Evolutionary conservation across 2,113 vertebrate species (phyloP).

Genomic region (Polypterus senegalus): DNA sequence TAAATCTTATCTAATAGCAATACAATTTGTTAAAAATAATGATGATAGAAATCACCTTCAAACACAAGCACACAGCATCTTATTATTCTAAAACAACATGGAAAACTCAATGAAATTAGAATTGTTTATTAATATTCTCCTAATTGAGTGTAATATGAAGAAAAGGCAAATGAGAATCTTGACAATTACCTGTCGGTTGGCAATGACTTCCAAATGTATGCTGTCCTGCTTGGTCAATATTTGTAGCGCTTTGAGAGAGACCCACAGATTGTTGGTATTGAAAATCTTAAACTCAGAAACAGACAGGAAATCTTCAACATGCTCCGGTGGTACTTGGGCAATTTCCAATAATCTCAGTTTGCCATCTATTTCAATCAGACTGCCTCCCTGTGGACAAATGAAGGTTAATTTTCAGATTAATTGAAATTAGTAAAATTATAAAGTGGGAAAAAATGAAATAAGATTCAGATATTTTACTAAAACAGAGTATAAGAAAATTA

Average conservation of each 20-base stretch:
- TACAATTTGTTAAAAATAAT: no score
- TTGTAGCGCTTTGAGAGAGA: constrained; percentile 2
- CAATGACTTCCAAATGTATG: constrained; percentile 10
- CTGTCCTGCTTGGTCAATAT: not conserved
- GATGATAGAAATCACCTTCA: no score
- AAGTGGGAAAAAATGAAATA: not conserved
- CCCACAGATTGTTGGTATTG: constrained; percentile 12
- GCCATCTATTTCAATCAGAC: constrained; percentile 6
- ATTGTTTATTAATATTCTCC: no score
- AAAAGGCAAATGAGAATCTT: no score
- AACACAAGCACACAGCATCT: no score
- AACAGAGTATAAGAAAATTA: no score
- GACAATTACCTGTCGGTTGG: constrained; percentile 1
- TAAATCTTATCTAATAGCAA: no score
- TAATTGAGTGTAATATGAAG: no score
- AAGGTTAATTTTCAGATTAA: not conserved
- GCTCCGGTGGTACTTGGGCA: constrained; percentile 4
- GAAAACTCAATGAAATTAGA: no score
- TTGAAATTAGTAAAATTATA: not conserved
- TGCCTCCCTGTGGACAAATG: constrained; percentile 3
- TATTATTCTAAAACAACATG: no score
- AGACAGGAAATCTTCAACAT: constrained; percentile 5
- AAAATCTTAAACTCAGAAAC: constrained; percentile 8
- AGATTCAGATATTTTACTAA: not conserved
- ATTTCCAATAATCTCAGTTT: constrained; percentile 9